Conservation (phyloP, 2,888 invertebrate genomes). For the Pandemis corylana region DNA sequence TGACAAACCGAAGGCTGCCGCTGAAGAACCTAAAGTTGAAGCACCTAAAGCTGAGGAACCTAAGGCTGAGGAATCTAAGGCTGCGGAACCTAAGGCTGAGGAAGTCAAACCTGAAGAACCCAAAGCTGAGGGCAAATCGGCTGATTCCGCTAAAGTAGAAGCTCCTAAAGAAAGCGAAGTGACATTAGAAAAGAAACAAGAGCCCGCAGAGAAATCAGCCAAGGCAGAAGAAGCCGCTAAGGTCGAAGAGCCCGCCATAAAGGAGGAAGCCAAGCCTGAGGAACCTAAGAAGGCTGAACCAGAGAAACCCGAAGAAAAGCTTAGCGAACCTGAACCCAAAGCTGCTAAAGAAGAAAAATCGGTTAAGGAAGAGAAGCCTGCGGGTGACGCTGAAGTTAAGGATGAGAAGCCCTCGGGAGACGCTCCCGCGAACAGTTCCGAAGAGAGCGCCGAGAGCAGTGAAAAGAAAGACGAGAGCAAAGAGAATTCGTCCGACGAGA, state of each 20-base stretch:
- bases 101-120: conserved; percentile 43
- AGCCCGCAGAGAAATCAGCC: conserved; percentile 38
- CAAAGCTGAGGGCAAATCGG: conserved; percentile 42
- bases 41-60: conserved; percentile 55
- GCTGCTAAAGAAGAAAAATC: conserved; percentile 48
- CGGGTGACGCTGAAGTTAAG: conserved; percentile 45
- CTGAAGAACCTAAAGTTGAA: conserved; percentile 45
- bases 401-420: conserved; percentile 56
- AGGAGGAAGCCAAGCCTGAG: conserved; percentile 42
- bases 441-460: conserved; percentile 61
- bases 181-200: conserved; percentile 29
- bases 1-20: conserved; percentile 58
- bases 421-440: conserved; percentile 59
- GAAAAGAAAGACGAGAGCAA: conserved; percentile 54
- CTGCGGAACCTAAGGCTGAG: conserved; percentile 58
- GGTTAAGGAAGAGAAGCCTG: conserved; percentile 43
- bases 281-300: conserved; percentile 40
- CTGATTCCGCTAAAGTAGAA: conserved; percentile 44
- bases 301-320: conserved; percentile 45
- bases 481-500: conserved; percentile 64
- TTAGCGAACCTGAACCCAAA: conserved; percentile 40
- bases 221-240: conserved; percentile 41
- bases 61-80: conserved; percentile 51
- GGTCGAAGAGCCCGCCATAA: conserved; percentile 34
- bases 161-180: conserved; percentile 33